Conservation (phyloP, 2,113 vertebrate genomes). For the Neotoma lepida region DNA sequence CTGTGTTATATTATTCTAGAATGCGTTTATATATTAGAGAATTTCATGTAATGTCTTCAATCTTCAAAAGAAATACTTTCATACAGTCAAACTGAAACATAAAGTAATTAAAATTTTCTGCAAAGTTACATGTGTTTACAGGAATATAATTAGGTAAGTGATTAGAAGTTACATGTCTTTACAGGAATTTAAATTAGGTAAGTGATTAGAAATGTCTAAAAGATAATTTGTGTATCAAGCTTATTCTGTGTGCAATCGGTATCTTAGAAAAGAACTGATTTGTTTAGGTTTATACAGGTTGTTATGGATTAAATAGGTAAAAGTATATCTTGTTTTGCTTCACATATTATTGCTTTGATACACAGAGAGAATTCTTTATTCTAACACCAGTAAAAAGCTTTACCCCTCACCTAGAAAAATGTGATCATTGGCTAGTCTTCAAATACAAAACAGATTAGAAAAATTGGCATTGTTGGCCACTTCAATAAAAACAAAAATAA, state of each 20-base stretch:
- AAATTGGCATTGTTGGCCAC: not conserved
- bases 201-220: constrained; percentile 28
- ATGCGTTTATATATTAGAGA: not conserved
- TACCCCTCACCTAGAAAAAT: constrained; percentile 11
- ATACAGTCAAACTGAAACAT: not conserved
- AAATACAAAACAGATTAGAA: constrained; percentile 32
- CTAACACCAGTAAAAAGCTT: not conserved
- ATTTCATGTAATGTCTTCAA: not conserved
- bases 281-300: not conserved
- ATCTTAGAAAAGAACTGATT: not conserved
- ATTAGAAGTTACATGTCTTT: constrained; percentile 28
- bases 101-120: not conserved
- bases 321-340: not conserved
- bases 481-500: constrained; percentile 19
- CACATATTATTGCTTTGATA: not conserved
- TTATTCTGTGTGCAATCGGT: not conserved
- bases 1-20: not conserved
- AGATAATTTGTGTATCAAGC: not conserved
- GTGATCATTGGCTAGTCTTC: not conserved
- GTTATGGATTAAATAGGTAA: not conserved
- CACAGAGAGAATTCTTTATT: not conserved
- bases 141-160: not conserved
- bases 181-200: not conserved
- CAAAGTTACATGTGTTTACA: not conserved
- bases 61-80: constrained; percentile 46